Evolutionary conservation across 2,888 invertebrate genomes (phyloP).

Genomic region (Dendrolimus houi): DNA sequence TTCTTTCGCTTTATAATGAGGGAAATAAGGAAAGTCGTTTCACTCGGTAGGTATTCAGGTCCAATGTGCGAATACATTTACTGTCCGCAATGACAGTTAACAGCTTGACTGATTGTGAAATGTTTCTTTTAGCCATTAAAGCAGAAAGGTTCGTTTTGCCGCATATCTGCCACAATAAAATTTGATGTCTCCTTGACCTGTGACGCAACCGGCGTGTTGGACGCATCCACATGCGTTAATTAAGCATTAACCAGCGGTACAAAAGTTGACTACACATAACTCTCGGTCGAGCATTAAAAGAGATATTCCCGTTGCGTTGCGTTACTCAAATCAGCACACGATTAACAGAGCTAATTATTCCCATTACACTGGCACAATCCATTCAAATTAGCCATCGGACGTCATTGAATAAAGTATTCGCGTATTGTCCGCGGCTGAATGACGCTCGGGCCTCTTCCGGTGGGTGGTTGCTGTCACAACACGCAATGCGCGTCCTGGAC

Average conservation of each 20-base stretch:
- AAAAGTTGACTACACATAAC: slow-evolving; percentile 31
- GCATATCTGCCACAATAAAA: slow-evolving; percentile 24
- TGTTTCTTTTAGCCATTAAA: slow-evolving; percentile 18
- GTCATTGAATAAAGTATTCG: slow-evolving; percentile 69
- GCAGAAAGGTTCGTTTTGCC: slow-evolving; percentile 21
- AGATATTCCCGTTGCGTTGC: slow-evolving; percentile 20
- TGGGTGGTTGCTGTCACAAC: slow-evolving; percentile 76
- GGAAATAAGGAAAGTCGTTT: slow-evolving; percentile 44
- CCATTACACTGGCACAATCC: slow-evolving; percentile 66
- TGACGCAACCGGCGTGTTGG: slow-evolving; percentile 23
- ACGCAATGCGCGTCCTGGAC: slow-evolving; percentile 71
- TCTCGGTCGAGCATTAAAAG: slow-evolving; percentile 38
- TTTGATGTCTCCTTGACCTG: slow-evolving; percentile 18
- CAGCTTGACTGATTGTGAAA: slow-evolving; percentile 38
- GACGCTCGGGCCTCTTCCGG: slow-evolving; percentile 71
- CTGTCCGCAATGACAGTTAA: slow-evolving; percentile 30
- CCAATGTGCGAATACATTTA: slow-evolving; percentile 35
- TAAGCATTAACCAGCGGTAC: slow-evolving; percentile 41
- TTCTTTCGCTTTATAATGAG: slow-evolving; percentile 36
- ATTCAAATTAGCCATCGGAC: slow-evolving; percentile 73
- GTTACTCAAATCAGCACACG: slow-evolving; percentile 24
- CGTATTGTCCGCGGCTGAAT: slow-evolving; percentile 70
- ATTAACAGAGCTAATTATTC: slow-evolving; percentile 67
- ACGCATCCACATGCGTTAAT: slow-evolving; percentile 34
- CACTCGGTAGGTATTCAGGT: slow-evolving; percentile 33